Base-by-base conservation (phyloP, 2,797 vertebrate species). In the Nannoperca australis region DNA sequence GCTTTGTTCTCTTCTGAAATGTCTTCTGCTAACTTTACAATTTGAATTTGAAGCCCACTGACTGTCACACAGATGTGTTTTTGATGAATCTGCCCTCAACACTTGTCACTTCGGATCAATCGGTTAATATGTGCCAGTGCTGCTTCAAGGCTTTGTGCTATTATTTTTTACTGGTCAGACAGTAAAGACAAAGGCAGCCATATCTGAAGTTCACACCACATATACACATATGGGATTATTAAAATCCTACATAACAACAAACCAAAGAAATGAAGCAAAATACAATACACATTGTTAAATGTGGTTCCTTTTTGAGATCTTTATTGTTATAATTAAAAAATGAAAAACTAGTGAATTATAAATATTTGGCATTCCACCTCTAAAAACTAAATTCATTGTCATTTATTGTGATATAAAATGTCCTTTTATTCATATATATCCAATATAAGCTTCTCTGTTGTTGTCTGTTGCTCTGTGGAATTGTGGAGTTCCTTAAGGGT, bases 61-160 rank as follows among this genome's bases (percentile, higher is more conserved):
- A 83, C 79, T 83, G 85, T 84, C 82, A 78, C 65, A 61, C 50
- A 7, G 66, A 50, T 10, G 59, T 50, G 73, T 77, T 79, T 72
- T 73, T 73, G 32, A 77, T 66, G 79, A 86, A 90, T 92, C 79
- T 76, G 77, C 86, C 85, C 73, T 78, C 73, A 83, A 83, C 88
- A 88, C 84, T 88, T 91, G 90, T 93, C 92, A 91, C 85, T 85
- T 90, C 53, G 64, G 71, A 91, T 94, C 88, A 73, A 72, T 88
- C 11, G 76, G 73, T 71, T 81, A 75, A 85, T 79, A 81, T 65
- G 70, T 27, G 32, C 64, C 24, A 54, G 76, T 83, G 81, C 71
- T 79, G 89, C 92, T 91, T 64, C 34, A 0, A 82, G 90, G 84
- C 80, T 87, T 70, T 82, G 76, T 68, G 86, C 81, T 85, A 77